Percentiles rank a stretch among this genome's conserved stretches.
phyloP scores from a whole-genome alignment of 2,888 invertebrate species.

The Hypena proboscidalis region DNA sequence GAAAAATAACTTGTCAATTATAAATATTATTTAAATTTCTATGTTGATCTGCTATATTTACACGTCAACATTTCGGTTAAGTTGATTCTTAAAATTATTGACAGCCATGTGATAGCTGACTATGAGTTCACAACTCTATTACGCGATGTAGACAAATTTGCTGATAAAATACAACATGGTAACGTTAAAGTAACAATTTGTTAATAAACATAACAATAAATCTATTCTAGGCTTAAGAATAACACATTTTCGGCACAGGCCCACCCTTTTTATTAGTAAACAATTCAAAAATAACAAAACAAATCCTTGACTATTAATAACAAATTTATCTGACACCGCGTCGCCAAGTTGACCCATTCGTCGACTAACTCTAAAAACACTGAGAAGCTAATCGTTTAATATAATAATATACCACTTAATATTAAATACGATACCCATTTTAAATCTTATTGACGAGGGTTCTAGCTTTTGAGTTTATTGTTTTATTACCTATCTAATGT shows the following conservation, averaged over 20 bases:
- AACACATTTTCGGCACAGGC: slow-evolving; percentile 36
- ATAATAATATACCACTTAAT: slow-evolving; percentile 64
- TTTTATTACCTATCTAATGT: slow-evolving; percentile 80
- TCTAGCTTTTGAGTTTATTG: slow-evolving; percentile 75
- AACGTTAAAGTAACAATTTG: slow-evolving; percentile 25
- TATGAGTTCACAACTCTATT: slow-evolving; percentile 75
- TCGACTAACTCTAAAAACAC: slow-evolving; percentile 85
- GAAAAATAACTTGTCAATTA: slow-evolving; percentile 84
- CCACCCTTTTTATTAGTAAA: slow-evolving; percentile 27
- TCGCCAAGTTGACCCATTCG: slow-evolving; percentile 80
- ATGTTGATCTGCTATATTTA: slow-evolving; percentile 84
- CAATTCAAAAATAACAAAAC: slow-evolving; percentile 26
- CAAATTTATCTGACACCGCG: slow-evolving; percentile 80
- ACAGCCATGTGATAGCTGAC: slow-evolving; percentile 86
- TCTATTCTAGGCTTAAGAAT: slow-evolving; percentile 23
- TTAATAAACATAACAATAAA: slow-evolving; percentile 24
- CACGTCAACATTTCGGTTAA: slow-evolving; percentile 82
- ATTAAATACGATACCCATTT: slow-evolving; percentile 58
- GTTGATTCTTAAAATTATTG: slow-evolving; percentile 83
- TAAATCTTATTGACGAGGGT: slow-evolving; percentile 66
- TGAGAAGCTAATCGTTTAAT: slow-evolving; percentile 78
- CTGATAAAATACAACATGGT: slow-evolving; percentile 44
- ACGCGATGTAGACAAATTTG: slow-evolving; percentile 78
- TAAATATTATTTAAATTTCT: slow-evolving; percentile 79
- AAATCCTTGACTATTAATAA: slow-evolving; percentile 46